These are phyloP conservation scores for Chondrilla cf. caribensis DNA, from an alignment of 37 sponge, comb jelly and placozoan genomes.

Conservation along the genomic window DNA sequence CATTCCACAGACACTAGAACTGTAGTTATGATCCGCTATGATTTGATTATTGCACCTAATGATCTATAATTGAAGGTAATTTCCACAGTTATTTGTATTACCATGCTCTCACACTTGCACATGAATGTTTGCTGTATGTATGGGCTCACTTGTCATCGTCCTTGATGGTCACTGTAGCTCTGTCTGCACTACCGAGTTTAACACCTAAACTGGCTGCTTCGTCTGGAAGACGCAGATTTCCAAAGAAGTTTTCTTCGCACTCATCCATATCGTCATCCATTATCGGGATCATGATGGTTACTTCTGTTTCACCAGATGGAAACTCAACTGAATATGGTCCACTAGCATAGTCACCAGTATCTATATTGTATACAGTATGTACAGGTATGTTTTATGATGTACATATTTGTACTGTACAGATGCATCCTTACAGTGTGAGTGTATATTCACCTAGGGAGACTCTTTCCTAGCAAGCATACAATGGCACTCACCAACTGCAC, in stretches of 20 bases:
- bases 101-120: too few species aligned
- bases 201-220: background rate
- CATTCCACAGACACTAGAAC: too few species aligned
- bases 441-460: too few species aligned
- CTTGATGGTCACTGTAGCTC: slow-evolving; percentile 17
- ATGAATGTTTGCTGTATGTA: too few species aligned
- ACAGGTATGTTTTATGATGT: too few species aligned
- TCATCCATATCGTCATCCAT: slow-evolving; percentile 16
- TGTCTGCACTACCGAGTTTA: background rate
- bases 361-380: background rate
- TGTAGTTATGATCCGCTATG: too few species aligned
- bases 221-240: background rate
- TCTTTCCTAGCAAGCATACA: background rate
- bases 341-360: slow-evolving; percentile 10
- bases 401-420: too few species aligned
- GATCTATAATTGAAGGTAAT: too few species aligned
- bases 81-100: too few species aligned
- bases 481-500: slow-evolving; percentile 6
- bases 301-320: background rate
- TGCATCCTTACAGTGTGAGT: too few species aligned
- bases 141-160: slow-evolving; percentile 32
- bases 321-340: background rate
- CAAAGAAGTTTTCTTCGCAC: background rate
- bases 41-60: too few species aligned
- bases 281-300: background rate